Percentiles rank a stretch among this genome's conserved stretches.
Conservation (phyloP, 2,797 vertebrate genomes). For the Adrianichthys oophorus region DNA sequence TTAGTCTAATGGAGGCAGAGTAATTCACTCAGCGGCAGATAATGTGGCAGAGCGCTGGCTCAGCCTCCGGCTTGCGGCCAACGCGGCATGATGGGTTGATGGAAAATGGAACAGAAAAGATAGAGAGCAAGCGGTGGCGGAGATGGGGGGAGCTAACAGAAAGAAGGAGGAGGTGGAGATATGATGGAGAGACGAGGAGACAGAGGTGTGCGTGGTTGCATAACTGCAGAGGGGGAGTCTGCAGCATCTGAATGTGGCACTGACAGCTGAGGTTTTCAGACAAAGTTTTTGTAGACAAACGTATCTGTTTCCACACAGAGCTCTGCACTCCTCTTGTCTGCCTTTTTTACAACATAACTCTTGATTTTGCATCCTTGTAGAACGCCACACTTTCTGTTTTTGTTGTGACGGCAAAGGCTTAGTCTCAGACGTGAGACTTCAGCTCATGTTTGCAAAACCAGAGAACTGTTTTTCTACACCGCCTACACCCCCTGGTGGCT, state of each 20-base stretch:
- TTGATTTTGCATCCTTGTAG: no score
- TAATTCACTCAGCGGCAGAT: constrained; percentile 79
- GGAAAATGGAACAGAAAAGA: constrained; percentile 37
- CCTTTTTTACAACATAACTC: no score
- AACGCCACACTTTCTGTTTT: no score
- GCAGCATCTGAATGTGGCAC: background rate
- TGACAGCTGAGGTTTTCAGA: no score
- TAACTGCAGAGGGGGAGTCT: constrained; percentile 24
- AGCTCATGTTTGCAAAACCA: no score
- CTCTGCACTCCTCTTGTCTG: no score
- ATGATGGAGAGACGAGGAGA: background rate
- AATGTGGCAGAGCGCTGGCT: constrained; percentile 77
- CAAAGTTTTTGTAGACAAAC: no score
- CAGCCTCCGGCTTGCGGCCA: constrained; percentile 68
- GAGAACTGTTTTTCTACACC: no score
- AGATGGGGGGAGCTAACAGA: background rate
- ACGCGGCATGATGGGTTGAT: constrained; percentile 32
- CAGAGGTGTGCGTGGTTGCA: constrained; percentile 33
- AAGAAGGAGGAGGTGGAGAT: constrained; percentile 6
- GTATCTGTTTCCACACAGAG: no score
- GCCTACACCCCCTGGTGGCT: no score
- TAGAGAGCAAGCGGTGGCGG: background rate
- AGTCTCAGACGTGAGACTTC: no score
- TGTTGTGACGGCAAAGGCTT: no score
- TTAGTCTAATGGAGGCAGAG: constrained; percentile 79